Evolutionary conservation across 2,888 invertebrate genomes (phyloP).

Genomic region (Ischnus inquisitorius): DNA sequence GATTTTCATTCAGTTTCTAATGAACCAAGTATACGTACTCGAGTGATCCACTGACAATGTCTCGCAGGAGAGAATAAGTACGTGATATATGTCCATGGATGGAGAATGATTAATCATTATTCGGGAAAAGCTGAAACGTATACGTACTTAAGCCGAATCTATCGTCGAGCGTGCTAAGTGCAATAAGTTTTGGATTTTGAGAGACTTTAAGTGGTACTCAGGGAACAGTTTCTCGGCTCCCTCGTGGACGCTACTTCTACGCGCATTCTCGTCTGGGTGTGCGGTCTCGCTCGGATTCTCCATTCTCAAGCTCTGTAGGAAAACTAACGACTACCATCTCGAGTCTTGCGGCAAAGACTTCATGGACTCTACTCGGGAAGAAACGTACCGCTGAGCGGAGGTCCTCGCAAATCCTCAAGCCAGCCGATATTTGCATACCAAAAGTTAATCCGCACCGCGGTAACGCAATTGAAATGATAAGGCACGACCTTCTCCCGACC

Average conservation of each 20-base stretch:
- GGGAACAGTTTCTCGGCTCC: slow-evolving; percentile 50
- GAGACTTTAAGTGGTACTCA: slow-evolving; percentile 60
- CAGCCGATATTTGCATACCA: slow-evolving; percentile 78
- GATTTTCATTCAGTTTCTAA: too few species aligned
- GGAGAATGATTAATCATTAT: slow-evolving; percentile 29
- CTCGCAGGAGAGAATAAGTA: not conserved
- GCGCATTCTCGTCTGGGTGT: slow-evolving; percentile 7
- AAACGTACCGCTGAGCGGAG: slow-evolving; percentile 60
- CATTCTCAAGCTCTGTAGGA: slow-evolving; percentile 31
- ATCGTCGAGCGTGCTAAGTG: slow-evolving; percentile 47
- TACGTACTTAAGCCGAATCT: slow-evolving; percentile 39
- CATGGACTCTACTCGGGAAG: slow-evolving; percentile 58
- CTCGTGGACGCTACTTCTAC: slow-evolving; percentile 9
- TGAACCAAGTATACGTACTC: too few species aligned
- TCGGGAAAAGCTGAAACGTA: not conserved
- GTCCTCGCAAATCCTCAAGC: slow-evolving; percentile 76
- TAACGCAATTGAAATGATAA: slow-evolving; percentile 79
- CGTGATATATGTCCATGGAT: not conserved
- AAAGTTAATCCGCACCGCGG: slow-evolving; percentile 76
- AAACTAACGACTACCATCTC: slow-evolving; percentile 53
- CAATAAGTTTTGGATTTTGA: slow-evolving; percentile 65
- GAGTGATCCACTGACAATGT: not conserved
- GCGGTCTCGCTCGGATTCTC: slow-evolving; percentile 27
- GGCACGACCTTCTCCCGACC: slow-evolving; percentile 69
- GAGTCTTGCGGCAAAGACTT: slow-evolving; percentile 50